phyloP scores from a whole-genome alignment of 2,888 invertebrate genomes.

The Nephrotoma flavescens region DNA sequence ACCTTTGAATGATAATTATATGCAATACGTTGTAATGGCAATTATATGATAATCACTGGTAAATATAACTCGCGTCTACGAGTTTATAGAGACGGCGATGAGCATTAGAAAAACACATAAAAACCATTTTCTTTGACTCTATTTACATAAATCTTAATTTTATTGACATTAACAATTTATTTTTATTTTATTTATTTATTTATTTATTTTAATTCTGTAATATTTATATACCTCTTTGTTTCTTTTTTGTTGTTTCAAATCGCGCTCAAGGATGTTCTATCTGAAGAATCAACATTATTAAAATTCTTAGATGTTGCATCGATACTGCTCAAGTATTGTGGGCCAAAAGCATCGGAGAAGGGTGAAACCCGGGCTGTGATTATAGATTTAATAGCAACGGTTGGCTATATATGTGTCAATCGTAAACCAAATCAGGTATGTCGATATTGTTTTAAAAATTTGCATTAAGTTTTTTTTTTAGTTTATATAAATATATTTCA shows the following conservation, averaged over 20 bases:
- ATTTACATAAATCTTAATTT: not conserved
- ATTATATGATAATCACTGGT: not conserved
- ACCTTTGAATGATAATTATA: no score
- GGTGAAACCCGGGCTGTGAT: slow-evolving; percentile 29
- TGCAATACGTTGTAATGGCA: not conserved
- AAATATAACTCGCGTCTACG: not conserved
- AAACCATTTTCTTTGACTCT: not conserved
- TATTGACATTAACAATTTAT: not conserved
- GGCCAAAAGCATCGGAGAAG: slow-evolving; percentile 21
- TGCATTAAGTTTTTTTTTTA: not conserved
- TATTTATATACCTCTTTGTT: not conserved
- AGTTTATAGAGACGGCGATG: not conserved
- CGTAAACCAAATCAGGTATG: slow-evolving; percentile 29
- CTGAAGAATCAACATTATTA: slow-evolving; percentile 25
- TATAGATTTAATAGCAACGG: slow-evolving; percentile 30
- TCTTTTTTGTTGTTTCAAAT: not conserved
- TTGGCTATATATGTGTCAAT: slow-evolving; percentile 31
- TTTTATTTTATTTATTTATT: no score
- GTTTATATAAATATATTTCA: not conserved
- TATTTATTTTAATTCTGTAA: not conserved
- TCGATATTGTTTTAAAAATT: not conserved
- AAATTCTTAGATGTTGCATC: slow-evolving; percentile 30
- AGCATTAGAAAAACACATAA: not conserved
- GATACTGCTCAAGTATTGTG: slow-evolving; percentile 26
- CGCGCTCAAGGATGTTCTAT: slow-evolving; percentile 24